Evolutionary conservation across 2,888 invertebrate species (phyloP).

Genomic region (Azorinus chamasolen): DNA sequence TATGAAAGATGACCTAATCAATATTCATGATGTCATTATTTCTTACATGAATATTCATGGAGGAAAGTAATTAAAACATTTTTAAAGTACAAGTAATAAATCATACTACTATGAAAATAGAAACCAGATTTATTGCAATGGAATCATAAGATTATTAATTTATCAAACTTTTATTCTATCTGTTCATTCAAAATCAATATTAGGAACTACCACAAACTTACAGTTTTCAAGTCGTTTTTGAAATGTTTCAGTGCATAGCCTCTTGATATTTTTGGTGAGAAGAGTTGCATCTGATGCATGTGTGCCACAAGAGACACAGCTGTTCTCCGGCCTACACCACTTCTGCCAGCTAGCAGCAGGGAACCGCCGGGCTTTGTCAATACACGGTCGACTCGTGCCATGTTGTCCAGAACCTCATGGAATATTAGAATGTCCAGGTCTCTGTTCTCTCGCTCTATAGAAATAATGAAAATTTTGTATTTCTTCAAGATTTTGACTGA

Average conservation of each 20-base stretch:
- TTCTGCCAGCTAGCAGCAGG: conserved; percentile 91
- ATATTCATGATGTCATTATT: too few species aligned
- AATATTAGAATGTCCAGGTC: conserved; percentile 90
- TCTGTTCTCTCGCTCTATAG: conserved; percentile 90
- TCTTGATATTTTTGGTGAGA: conserved; percentile 88
- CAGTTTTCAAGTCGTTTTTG: conserved; percentile 92
- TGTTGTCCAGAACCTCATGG: conserved; percentile 90
- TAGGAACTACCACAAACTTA: conserved; percentile 86
- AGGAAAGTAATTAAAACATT: too few species aligned
- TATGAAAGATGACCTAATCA: too few species aligned
- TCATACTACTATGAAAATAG: too few species aligned
- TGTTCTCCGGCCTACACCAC: conserved; percentile 93
- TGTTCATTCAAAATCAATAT: too few species aligned
- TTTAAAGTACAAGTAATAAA: too few species aligned
- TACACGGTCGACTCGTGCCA: conserved; percentile 90
- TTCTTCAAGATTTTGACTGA: not conserved
- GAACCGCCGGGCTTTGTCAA: conserved; percentile 90
- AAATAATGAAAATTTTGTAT: not conserved
- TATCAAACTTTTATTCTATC: too few species aligned
- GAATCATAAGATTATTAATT: too few species aligned
- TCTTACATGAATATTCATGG: too few species aligned
- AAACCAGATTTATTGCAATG: too few species aligned
- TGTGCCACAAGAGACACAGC: conserved; percentile 92
- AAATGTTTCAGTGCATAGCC: conserved; percentile 90
- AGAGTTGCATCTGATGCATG: conserved; percentile 90